Conservation (phyloP, 2,113 vertebrate species). For the Sinosuthora webbiana region DNA sequence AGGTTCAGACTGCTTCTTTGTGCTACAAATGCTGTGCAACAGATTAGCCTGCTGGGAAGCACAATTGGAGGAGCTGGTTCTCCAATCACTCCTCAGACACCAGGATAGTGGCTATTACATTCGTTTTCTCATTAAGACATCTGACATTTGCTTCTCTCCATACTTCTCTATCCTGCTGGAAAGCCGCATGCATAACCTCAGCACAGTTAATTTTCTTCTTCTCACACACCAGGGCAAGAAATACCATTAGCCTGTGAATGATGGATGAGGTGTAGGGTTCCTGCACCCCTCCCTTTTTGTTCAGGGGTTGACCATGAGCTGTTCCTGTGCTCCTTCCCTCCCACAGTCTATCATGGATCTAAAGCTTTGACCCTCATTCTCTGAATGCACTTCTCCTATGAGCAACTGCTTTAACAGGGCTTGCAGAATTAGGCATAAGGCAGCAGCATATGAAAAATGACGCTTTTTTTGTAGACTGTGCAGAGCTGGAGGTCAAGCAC, state of each 20-base stretch:
- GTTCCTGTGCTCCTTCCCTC: not conserved
- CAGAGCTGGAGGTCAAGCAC: constrained; percentile 50
- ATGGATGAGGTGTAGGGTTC: not conserved
- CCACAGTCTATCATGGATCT: not conserved
- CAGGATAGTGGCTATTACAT: not conserved
- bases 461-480: not conserved
- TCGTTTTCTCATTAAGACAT: not conserved
- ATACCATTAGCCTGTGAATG: not conserved
- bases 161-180: not conserved
- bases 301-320: not conserved
- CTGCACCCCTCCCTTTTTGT: not conserved
- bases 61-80: not conserved
- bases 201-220: not conserved
- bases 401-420: not conserved
- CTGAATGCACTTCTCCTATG: not conserved
- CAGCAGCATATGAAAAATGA: constrained; percentile 46
- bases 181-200: not conserved
- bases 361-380: not conserved
- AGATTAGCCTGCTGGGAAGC: not conserved
- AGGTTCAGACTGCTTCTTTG: not conserved
- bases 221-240: not conserved
- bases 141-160: not conserved
- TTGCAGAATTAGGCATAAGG: constrained; percentile 8
- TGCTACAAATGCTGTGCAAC: not conserved
- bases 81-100: not conserved